Base-by-base conservation (phyloP, 2,888 invertebrate species). In the Hyppa rectilinea region DNA sequence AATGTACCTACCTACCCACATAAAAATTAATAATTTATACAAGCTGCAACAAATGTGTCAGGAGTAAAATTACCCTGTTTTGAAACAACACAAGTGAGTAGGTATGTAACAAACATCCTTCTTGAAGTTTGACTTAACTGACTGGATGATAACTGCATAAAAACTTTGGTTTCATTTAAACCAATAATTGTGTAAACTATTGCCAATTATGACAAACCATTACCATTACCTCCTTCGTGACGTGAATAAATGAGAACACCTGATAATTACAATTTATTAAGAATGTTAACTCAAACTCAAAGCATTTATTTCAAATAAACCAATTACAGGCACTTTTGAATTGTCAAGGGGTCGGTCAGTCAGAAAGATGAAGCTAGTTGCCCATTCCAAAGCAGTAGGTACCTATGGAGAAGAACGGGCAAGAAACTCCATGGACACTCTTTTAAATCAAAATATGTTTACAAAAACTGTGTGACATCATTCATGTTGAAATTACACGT, bases 21-120 rank as follows among this genome's bases (percentile, higher is more conserved):
- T 5, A 7, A 26, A 38, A 26, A 20, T 58, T 38, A 20, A 58
- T 38, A 20, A 38, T 26, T 20, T n/a, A 40, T n/a, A 31, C 12
- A 34, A 66, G 20, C 14, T 2, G 0, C 26, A n/a, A 7, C 23
- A 60, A 38, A 53, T 43, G 17, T 65, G 12, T 56, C 36, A 52
- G 2, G 12, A 26, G 14, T 36, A 29, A 68, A 68, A 67, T 58
- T 23, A 20, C 36, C 36, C 5, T 58, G 40, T 62, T 50, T 29
- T 52, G 45, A 40, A 75, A 75, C 40, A 75, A 56, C 14, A 26
- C 20, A 67, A 38, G 23, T 38, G 49, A 34, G 38, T 23, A 40
- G n/a, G 29, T 61, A 50, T 62, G 56, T 26, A 29, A 12, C 40
- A 47, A 59, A 62, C 40, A 62, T 62, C 34, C 26, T 61, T 34